Base-by-base conservation (phyloP, 2,113 vertebrate species). In the Cyanocitta stelleri region DNA sequence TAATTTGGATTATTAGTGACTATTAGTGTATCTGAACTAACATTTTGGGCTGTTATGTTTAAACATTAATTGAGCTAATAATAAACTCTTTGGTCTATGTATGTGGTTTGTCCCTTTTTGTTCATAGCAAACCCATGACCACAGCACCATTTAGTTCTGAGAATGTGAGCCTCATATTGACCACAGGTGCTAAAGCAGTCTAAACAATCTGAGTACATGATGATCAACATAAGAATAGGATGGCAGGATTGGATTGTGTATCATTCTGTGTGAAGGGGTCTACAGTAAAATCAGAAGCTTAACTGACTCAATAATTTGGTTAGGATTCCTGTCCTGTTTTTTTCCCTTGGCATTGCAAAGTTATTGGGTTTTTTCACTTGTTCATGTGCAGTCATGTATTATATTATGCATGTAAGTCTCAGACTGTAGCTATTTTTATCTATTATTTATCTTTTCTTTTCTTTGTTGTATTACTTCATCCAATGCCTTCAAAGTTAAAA, bases 401-500 rank as follows among this genome's bases (percentile, higher is more conserved):
- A 74, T 92, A 71, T 91, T 95, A 93, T 74, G 51, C 64, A 78
- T 69, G 49, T 91, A 86, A 95, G 55, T 84, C 64, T 84, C 44
- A 80, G 69, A 73, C 52, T 83, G n/a, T 35, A 90, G 39, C 32
- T 94, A 91, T 95, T 96, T 97, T 97, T 74, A 90, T 87, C 64
- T 92, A 63, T 83, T 73, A 94, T 93, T 94, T 94, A 88, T 92
- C 29, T 93, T 88, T 64, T 79, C 23, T 24, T 87, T 66, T 75
- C 71, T 96, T 91, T 92, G 64, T 92, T 75, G 21, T 71, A 74
- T 89, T 88, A 56, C 30, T 85, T 54, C 32, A 78, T 94, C 39
- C 13, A 43, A 52, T 80, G 77, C 17, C 83, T 93, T 95, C 71
- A 85, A 85, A 74, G 66, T 89, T 93, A 80, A 75, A 93, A 93